These are phyloP conservation scores for Saxicola maurus DNA, from an alignment of 2,797 vertebrate genomes.

Conservation along the genomic window DNA sequence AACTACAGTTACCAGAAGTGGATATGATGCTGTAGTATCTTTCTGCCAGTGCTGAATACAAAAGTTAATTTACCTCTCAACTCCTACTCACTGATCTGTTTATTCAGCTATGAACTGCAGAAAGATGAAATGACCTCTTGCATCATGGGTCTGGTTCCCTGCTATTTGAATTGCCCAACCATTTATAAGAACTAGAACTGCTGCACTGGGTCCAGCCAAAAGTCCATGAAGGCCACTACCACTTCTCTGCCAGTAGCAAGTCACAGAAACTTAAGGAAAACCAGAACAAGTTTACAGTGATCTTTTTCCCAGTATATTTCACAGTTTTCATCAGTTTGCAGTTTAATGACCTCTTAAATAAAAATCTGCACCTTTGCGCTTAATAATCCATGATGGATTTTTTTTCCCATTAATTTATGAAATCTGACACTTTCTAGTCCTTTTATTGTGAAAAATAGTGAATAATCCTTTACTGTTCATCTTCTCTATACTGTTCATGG, in stretches of 20 bases:
- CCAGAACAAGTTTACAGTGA: not conserved
- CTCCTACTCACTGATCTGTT: slow-evolving; percentile 25
- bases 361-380: not conserved
- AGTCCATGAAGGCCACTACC: not conserved
- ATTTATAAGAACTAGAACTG: slow-evolving; percentile 12
- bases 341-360: not conserved
- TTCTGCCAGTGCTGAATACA: not conserved
- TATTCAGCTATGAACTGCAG: not conserved
- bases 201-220: not conserved
- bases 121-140: slow-evolving; percentile 28
- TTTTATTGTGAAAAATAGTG: not conserved
- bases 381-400: not conserved
- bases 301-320: not conserved
- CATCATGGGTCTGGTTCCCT: not conserved
- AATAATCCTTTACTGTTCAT: not conserved
- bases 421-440: not conserved
- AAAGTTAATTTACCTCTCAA: slow-evolving; percentile 24
- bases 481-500: not conserved
- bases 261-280: not conserved
- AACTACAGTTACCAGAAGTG: not conserved
- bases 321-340: not conserved
- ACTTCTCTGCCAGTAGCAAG: not conserved
- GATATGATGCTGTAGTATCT: not conserved
- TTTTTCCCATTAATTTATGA: not conserved
- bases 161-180: slow-evolving; percentile 35